Evolutionary conservation across 1,140 invertebrate species (phyloP), one percentile per base, ranked within the genome.

Genomic region (Drosophila nikananu): DNA sequence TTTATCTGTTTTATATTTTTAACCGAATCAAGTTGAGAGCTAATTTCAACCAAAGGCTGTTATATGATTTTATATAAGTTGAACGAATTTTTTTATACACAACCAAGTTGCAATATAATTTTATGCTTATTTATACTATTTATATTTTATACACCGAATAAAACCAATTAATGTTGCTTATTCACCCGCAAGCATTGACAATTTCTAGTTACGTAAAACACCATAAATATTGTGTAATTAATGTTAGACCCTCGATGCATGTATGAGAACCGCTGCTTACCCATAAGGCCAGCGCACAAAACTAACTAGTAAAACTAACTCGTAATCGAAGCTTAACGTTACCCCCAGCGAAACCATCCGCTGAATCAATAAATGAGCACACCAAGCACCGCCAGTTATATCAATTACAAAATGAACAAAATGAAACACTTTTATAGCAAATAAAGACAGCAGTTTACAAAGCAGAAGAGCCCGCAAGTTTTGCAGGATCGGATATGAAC

Each of bases 341-440:
- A 39, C 19, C 49, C 51, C 27, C 19, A 37, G 35, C 25, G 37
- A 54, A 21, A 41, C 32, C 62, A 67, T 52, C 75, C 66, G 82
- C 65, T 81, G 80, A 61, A 66, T 27, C 30, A 63, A 44, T 42
- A 54, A 35, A 70, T n/a, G 59, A 59, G 23, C 63, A 78, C 77
- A 82, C 80, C 65, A 83, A 89, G 84, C 84, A 89, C 84, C 86
- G 84, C 84, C 84, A 89, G 55, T 70, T 80, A 81, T 86, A 86
- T 89, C 84, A 89, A 89, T 89, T 89, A 89, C 77, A 61, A 70
- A 54, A 44, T 21, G 49, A 44, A 21, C 37, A 67, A 74, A 54
- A 74, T 37, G n/a, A 72, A 39, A 64, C 60, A 66, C 58, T 81
- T 86, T 67, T 68, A 52, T 82, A 82, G 59, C 25, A 60, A 67